A percentile compares a stretch with the other conserved stretches of the same genome.
Conservation (phyloP, 2,888 invertebrate species). For the Listrodromus nycthemerus region DNA sequence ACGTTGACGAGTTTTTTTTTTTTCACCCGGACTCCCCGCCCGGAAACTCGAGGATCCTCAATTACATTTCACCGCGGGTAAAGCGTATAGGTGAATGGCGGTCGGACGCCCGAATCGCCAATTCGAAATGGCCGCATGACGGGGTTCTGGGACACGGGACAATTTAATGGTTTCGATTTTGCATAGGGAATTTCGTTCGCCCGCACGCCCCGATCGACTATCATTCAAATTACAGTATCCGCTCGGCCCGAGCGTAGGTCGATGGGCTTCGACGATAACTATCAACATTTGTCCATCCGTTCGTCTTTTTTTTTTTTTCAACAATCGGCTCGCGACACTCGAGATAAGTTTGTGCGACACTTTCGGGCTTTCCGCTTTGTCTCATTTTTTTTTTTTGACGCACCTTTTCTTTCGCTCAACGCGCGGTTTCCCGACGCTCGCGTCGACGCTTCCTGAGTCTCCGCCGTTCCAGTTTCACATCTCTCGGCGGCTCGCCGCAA, state of each 20-base stretch:
- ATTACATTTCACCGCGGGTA: background rate
- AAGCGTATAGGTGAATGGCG: background rate
- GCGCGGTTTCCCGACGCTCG: background rate
- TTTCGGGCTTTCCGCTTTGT: too few relatives aligned
- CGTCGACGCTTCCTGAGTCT: background rate
- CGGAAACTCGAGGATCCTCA: conserved; percentile 10
- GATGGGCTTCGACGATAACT: background rate
- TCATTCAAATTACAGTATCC: background rate
- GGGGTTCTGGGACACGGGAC: background rate
- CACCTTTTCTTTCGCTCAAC: background rate
- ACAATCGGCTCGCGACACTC: background rate
- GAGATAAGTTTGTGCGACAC: background rate
- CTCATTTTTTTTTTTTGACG: too few relatives aligned
- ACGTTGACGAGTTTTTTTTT: conserved; percentile 18
- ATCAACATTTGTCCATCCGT: background rate
- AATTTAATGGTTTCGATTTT: background rate
- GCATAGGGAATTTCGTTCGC: background rate
- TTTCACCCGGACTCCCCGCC: background rate
- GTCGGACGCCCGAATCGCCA: background rate
- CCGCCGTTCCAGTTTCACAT: background rate
- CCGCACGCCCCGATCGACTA: background rate
- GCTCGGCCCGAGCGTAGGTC: background rate
- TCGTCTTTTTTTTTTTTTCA: background rate
- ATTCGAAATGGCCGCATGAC: conserved; percentile 6
- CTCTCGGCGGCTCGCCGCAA: background rate